Base-by-base conservation (phyloP, 2,888 invertebrate species). In the Pristionchus entomophagus region DNA sequence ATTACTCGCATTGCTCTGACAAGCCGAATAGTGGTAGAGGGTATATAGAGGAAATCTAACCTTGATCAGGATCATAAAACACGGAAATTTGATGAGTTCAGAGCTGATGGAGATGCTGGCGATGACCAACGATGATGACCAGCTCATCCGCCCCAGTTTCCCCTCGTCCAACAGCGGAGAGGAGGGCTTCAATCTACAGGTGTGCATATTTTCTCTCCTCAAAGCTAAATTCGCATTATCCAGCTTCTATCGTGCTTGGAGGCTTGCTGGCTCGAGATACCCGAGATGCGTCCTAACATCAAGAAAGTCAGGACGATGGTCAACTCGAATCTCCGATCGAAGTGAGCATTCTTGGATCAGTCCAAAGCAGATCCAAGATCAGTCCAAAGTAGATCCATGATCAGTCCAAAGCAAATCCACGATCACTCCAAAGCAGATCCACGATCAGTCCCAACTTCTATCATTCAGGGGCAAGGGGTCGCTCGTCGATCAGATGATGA, bases 181-280 rank as follows among this genome's bases (percentile, higher is more conserved):
- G n/a, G 92, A 92, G 81, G 89, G 89, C 0, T 92, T 92, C 86
- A 92, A 91, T 80, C 86, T 92, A 56, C 92, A 89, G 86, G 89
- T 89, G 14, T 84, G 2, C 29, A 3, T 41, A 35, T 12, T n/a
- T 49, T 26, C 10, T 59, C n/a, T 73, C 38, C 65, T 29, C n/a
- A n/a, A n/a, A n/a, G n/a, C n/a, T n/a, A n/a, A 65, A 5, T 6
- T 65, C 14, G 14, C 29, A 65, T 29, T 29, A 6, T 89, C 41
- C 87, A 93, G 88, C 87, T 93, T 32, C 87, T 93, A 0, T 93
- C 93, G 5, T 91, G 91, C 65, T 86, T 93, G 41, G 93, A 93
- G 86, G 93, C 93, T 0, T 93, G 93, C 86, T 93, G 93, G 93
- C 88, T 93, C n/a, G 93, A 93, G 87, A 89, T 93, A 49, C 92